Evolutionary conservation across 2,797 vertebrate species (phyloP), one percentile per base, ranked within the genome.

Genomic region (Syndactyla subalaris): DNA sequence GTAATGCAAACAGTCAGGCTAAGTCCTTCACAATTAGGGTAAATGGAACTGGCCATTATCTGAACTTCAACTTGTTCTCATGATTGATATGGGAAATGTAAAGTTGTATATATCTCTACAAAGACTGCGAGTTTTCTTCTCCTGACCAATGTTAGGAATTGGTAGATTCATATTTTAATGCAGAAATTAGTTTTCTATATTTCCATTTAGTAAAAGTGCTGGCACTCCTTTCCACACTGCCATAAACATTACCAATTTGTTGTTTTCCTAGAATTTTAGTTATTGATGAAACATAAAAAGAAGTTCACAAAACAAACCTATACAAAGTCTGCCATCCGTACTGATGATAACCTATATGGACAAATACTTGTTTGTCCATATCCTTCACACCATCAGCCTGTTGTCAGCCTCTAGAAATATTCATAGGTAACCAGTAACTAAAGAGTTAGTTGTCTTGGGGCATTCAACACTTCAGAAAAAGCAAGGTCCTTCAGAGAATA

Each of bases 81-180:
- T 99, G 99, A 99, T 99, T 99, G 99, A 99, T 99, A 99, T 99
- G 99, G 99, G 99, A 99, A 99, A 99, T 98, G 97, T 98, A 98
- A 98, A 97, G 97, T 98, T 97, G 97, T 97, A 96, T 96, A 82
- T 95, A 91, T 96, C 95, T 97, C 88, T 85, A 93, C 92, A 96
- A 97, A 96, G 96, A 95, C 93, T 63, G 27, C 1, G 1, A 93
- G 49, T 96, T 81, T 95, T 90, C 71, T 51, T 62, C 95, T 94
- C 85, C 78, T 75, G 41, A 75, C 52, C 72, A 94, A 55, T 73
- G 85, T 7, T 88, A 86, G 54, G 75, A 92, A 93, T 80, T 62
- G 58, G 30, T 59, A 88, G 59, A 78, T 81, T 81, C 46, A 75
- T 91, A 93, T 92, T 95, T 93, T 63, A 81, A 71, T 78, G 32